Conservation (phyloP, 2,888 invertebrate species). For the Lepidocyrtinus sp. region DNA sequence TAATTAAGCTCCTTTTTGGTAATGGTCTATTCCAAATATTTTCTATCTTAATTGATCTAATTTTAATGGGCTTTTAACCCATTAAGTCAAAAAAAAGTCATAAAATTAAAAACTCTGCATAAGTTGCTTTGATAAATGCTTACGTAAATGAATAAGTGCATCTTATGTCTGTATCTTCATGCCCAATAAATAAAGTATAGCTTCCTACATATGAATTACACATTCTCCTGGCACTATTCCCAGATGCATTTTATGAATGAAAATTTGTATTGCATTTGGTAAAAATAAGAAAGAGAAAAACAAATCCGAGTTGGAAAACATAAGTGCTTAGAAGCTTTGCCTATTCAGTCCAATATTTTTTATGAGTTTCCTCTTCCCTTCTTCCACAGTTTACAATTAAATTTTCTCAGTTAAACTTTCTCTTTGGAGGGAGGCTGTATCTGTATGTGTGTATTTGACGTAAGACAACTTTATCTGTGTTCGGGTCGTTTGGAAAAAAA, state of each 20-base stretch:
- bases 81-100: not conserved
- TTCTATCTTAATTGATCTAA: not conserved
- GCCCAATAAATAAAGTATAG: not conserved
- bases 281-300: not conserved
- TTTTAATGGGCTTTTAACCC: not conserved
- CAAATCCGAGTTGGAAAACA: not conserved
- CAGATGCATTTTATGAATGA: slow-evolving; percentile 39
- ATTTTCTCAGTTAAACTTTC: no score
- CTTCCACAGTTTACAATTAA: no score
- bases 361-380: no score
- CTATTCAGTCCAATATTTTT: no score
- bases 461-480: no score
- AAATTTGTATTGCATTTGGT: not conserved
- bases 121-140: not conserved
- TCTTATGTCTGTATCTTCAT: not conserved
- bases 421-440: no score
- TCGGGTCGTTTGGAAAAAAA: no score
- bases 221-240: slow-evolving; percentile 31
- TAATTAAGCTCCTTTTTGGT: no score
- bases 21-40: no score
- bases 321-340: no score
- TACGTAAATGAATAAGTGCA: not conserved
- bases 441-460: no score
- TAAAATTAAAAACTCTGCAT: not conserved
- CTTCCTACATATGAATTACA: not conserved